Conservation (phyloP, 2,113 vertebrate species). For the Mola mola region DNA sequence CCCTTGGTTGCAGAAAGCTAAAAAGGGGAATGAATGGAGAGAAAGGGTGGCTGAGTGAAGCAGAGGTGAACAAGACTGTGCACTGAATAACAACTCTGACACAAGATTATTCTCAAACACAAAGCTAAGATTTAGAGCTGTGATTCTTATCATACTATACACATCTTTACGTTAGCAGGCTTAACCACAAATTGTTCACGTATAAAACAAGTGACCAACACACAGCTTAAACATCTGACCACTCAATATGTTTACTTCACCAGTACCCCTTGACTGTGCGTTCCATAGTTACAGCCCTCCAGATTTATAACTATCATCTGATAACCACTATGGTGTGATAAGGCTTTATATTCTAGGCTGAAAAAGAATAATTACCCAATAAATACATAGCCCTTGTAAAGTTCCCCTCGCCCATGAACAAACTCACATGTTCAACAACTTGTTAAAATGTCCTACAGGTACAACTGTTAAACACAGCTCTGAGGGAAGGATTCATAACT, state of each 20-base stretch:
- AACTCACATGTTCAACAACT: conserved; percentile 27
- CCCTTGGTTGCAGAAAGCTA: conserved; percentile 48
- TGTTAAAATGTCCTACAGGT: conserved; percentile 17
- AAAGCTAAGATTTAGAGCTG: no score
- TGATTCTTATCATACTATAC: no score
- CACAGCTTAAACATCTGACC: conserved; percentile 7
- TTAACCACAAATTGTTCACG: no score
- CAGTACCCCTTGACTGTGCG: not conserved
- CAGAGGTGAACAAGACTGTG: not conserved
- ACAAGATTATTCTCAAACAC: conserved; percentile 28
- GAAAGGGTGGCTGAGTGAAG: not conserved
- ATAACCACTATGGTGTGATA: not conserved
- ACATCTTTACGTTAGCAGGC: no score
- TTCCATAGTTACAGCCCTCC: not conserved
- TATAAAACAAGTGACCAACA: conserved; percentile 4
- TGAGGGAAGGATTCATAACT: no score
- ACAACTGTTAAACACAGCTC: conserved; percentile 14
- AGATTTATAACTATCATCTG: not conserved
- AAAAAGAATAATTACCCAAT: not conserved
- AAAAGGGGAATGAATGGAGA: conserved; percentile 5
- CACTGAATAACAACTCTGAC: conserved; percentile 31
- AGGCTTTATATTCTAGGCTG: not conserved
- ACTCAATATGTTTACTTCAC: conserved; percentile 5
- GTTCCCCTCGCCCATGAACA: not conserved
- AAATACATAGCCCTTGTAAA: not conserved